Evolutionary conservation across 2,888 invertebrate genomes (phyloP), one percentile per base, ranked within the genome.

Genomic region (Drosophila mettleri): DNA sequence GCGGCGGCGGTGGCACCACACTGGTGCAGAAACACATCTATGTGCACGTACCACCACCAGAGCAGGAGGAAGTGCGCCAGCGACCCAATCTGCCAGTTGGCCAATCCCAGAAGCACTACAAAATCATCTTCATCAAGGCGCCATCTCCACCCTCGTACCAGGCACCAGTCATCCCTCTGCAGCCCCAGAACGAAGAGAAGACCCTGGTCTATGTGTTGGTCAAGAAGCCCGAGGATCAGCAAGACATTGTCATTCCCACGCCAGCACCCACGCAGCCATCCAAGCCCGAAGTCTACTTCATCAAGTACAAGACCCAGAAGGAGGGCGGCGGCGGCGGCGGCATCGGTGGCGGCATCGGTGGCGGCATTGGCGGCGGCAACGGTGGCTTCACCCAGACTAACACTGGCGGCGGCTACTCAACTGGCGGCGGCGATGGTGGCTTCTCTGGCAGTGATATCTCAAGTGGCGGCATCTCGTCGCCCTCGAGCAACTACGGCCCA

Each of bases 61-160:
- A 97, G 92, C 96, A 95, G n/a, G 95, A 95, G 85, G 95, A 95
- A 89, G 93, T 94, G 88, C 94, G 95, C 85, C 90, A 80, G 63
- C 88, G 91, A n/a, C 89, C 91, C 31, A 94, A 94, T 14, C 94
- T 96, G 80, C 93, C 94, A 18, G 93, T 95, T 1, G 95, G 95
- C 51, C 95, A 96, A 76, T 94, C 97, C 48, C 97, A 97, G 93
- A 97, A 97, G 89, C 97, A 97, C 92, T 97, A 97, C 94, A 97
- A 97, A 92, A 97, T 97, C 92, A 97, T 97, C 93, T 97, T 97
- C 94, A 97, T 97, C 93, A 97, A 97, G 94, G 97, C 97, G 60
- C 97, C 97, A 88, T 95, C 97, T 83, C 95, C 96, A 69, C 96
- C 96, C 69, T 95, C 96, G 69, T 96, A 96, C 67, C 95, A 95